phyloP scores from a whole-genome alignment of 2,113 vertebrate species.

The Cyprinus carpio region DNA sequence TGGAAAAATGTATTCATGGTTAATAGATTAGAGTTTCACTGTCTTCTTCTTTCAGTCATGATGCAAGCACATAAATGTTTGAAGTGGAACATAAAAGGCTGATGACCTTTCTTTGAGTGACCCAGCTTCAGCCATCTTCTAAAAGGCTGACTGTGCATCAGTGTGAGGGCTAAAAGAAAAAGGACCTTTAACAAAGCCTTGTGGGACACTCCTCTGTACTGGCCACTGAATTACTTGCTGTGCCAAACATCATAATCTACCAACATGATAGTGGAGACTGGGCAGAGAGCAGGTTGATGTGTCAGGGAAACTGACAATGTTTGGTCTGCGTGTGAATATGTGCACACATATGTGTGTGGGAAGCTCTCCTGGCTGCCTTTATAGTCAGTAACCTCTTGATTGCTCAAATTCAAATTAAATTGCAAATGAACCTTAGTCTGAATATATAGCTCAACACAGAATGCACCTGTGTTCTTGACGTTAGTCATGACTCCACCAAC shows the following conservation, averaged over 20 bases:
- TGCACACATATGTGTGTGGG: conserved; percentile 1
- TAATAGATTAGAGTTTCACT: conserved; percentile 28
- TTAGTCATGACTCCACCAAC: conserved; percentile 18
- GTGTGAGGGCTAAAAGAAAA: conserved; percentile 10
- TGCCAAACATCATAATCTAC: neutral
- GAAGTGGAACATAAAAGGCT: conserved; percentile 70
- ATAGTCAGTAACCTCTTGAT: neutral
- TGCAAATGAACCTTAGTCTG: conserved; percentile 29
- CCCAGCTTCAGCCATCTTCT: conserved; percentile 60
- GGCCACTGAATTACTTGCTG: neutral
- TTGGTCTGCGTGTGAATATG: conserved; percentile 18
- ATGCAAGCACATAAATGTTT: conserved; percentile 60
- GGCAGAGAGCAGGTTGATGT: neutral
- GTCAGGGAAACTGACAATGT: conserved; percentile 12
- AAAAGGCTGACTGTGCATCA: conserved; percentile 45
- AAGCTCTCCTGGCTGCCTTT: neutral
- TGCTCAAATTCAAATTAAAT: neutral
- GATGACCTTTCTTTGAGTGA: conserved; percentile 75
- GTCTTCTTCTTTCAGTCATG: conserved; percentile 48
- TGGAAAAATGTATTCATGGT: neutral
- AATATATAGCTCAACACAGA: conserved; percentile 45
- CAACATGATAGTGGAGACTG: neutral
- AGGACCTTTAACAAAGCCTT: conserved; percentile 8
- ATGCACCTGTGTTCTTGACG: conserved; percentile 60
- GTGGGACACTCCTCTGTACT: neutral